Base-by-base conservation (phyloP, 2,113 vertebrate species). In the Hydropotes inermis region DNA sequence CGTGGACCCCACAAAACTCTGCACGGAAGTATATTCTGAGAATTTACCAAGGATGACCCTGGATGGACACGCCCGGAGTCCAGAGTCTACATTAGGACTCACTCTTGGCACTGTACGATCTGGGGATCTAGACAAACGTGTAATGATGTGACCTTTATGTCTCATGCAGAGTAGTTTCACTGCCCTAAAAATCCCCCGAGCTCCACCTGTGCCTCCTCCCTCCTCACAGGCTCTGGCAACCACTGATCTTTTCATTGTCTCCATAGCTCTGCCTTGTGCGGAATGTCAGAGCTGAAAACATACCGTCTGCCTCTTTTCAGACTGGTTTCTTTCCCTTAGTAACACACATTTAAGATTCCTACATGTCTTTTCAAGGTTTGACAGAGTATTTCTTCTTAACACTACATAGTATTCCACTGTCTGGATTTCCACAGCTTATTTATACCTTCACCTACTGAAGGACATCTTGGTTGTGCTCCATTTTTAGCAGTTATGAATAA, bases 31-130 rank as follows among this genome's bases (percentile, higher is more conserved):
- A 8, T 50, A 30, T 76, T 57, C 9, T 17, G 85, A 74, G 81
- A 57, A 36, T 13, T 87, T 19, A 54, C 45, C 11, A n/a, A 19
- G 14, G n/a, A 33, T 43, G 70, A n/a, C 21, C 57, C 45, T 50
- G 5, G 19, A 2, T 0, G 7, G 17, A 79, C 19, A 54, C 2
- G 1, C 27, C 27, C 27, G 0, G 1, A 4, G 25, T 6, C 84
- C 23, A 16, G 5, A 33, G 57, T 43, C n/a, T 6, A 43, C n/a
- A 5, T 12, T 12, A 27, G 19, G 45, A 16, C 11, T n/a, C 50
- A 19, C 1, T 25, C 74, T 2, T 10, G 57, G n/a, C 2, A 0
- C 30, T 13, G 1, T 8, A 25, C 17, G 7, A 11, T 43, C 25
- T 54, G 1, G 27, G 60, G 81, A 7, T 47, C 43, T n/a, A 15